Conservation (phyloP, 1,140 invertebrate species). For the Yoshiicerus persimilis region DNA sequence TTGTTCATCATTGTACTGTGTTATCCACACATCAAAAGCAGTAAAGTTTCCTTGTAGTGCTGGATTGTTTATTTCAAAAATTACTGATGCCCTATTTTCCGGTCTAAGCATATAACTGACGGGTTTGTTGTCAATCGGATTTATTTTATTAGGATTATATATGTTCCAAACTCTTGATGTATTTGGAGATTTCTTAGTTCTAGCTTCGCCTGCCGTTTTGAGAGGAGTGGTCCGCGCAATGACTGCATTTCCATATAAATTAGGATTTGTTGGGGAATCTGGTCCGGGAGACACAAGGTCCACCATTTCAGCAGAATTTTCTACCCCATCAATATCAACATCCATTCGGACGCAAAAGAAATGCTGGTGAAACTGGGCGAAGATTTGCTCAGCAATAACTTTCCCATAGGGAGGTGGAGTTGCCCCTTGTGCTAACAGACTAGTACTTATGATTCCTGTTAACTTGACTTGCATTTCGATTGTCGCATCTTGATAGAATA, state of each 20-base stretch:
- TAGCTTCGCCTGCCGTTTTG: background rate
- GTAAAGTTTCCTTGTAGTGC: background rate
- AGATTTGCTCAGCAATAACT: background rate
- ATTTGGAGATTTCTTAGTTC: background rate
- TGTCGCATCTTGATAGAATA: constrained; percentile 24
- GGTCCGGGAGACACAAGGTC: background rate
- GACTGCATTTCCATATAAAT: constrained; percentile 13
- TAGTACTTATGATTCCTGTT: background rate
- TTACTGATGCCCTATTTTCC: background rate
- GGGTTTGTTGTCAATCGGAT: background rate
- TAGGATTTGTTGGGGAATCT: background rate
- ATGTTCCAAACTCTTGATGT: background rate
- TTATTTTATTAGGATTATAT: background rate
- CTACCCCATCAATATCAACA: background rate
- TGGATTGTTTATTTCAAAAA: background rate
- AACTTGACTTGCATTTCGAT: constrained; percentile 1
- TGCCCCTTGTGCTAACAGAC: constrained; percentile 1
- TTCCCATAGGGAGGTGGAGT: background rate
- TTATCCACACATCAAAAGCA: background rate
- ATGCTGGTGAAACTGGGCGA: constrained; percentile 4
- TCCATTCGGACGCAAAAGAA: background rate
- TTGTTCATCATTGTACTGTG: constrained; percentile 10
- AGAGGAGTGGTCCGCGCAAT: too few relatives aligned
- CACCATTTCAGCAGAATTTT: background rate
- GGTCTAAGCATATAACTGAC: background rate